A percentile compares a stretch with the other conserved stretches of the same genome.
Conservation (phyloP, 2,113 vertebrate genomes). For the Paedocypris sp. region DNA sequence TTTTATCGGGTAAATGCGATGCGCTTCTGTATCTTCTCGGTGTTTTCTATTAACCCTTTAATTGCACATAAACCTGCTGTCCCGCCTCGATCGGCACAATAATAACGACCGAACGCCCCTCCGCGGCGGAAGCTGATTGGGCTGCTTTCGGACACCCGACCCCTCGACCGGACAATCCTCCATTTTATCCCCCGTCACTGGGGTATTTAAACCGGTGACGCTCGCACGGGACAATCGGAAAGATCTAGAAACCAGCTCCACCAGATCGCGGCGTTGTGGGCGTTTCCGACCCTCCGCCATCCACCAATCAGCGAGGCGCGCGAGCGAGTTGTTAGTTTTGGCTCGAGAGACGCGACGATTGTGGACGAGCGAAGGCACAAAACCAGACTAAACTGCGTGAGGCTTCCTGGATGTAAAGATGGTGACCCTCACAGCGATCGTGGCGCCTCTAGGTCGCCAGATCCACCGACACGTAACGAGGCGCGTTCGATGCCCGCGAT, state of each 20-base stretch:
- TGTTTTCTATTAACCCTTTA: neutral
- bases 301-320: neutral
- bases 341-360: too few species aligned
- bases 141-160: neutral
- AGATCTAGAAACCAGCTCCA: neutral
- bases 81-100: neutral
- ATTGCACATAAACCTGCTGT: neutral
- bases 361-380: too few species aligned
- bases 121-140: slow-evolving; percentile 45
- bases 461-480: slow-evolving; percentile 42
- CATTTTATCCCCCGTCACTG: neutral
- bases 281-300: neutral
- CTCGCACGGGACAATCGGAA: neutral
- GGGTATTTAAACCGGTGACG: slow-evolving; percentile 2
- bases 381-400: too few species aligned
- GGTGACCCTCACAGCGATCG: slow-evolving; percentile 44
- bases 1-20: too few species aligned
- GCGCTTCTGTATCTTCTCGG: too few species aligned
- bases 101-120: slow-evolving; percentile 39
- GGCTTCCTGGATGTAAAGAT: too few species aligned
- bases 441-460: slow-evolving; percentile 45
- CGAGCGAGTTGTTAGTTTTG: neutral
- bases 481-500: slow-evolving; percentile 22
- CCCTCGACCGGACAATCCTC: neutral
- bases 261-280: neutral